Conservation (phyloP, 2,113 vertebrate species). For the Mesembrinibis cayennensis region DNA sequence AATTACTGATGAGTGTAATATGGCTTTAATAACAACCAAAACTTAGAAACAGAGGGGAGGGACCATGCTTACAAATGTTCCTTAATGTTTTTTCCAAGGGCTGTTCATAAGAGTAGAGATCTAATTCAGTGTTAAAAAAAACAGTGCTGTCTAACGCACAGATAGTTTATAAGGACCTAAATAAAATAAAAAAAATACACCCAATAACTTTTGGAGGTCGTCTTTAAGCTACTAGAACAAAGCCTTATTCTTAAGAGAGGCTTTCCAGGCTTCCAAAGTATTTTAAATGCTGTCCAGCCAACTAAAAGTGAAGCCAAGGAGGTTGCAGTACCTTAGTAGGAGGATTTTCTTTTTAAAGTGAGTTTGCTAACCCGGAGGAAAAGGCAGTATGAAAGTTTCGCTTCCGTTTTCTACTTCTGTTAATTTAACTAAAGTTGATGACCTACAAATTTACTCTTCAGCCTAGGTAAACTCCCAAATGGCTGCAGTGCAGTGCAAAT, state of each 20-base stretch:
- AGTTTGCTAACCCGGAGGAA: background rate
- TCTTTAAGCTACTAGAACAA: slow-evolving; percentile 31
- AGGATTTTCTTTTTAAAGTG: background rate
- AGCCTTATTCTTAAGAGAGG: slow-evolving; percentile 12
- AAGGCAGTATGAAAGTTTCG: background rate
- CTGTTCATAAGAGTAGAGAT: background rate
- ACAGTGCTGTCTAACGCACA: background rate
- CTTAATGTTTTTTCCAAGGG: background rate
- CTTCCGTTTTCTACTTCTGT: slow-evolving; percentile 10
- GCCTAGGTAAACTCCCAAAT: background rate
- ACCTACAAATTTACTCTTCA: background rate
- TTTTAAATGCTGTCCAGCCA: background rate
- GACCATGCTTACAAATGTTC: background rate
- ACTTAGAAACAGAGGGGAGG: background rate
- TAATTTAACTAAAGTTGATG: background rate
- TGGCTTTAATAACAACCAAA: background rate
- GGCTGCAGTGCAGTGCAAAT: background rate
- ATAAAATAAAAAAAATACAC: background rate
- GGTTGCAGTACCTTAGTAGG: background rate
- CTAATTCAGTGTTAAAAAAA: background rate
- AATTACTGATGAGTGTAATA: background rate
- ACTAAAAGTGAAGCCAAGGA: background rate
- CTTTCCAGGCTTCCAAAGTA: background rate
- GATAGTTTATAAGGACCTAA: background rate
- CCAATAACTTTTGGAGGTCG: slow-evolving; percentile 10